Evolutionary conservation across 2,797 vertebrate species (phyloP).

Genomic region (Fringilla coelebs): DNA sequence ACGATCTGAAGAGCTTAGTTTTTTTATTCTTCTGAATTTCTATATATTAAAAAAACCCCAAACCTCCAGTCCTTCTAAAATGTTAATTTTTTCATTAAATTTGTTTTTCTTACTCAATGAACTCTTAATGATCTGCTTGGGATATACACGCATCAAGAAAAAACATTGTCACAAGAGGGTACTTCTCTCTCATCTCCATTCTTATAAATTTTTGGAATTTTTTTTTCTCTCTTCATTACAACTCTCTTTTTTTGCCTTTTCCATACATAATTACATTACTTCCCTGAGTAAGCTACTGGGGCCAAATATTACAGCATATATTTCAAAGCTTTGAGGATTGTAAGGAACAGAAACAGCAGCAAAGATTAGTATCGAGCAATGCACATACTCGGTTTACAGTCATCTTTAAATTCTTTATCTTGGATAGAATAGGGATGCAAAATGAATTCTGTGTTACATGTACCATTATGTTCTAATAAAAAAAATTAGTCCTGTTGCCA

Average conservation of each 20-base stretch:
- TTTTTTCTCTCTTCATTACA: neutral
- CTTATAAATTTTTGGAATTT: neutral
- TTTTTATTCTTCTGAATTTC: neutral
- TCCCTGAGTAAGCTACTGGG: neutral
- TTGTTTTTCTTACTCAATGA: neutral
- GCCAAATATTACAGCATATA: neutral
- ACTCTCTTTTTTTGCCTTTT: neutral
- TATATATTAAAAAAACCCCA: neutral
- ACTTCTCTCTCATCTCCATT: neutral
- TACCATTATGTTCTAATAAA: neutral
- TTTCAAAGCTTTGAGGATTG: neutral
- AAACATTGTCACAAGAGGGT: neutral
- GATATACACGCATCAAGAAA: neutral
- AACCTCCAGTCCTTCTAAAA: neutral
- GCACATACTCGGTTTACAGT: neutral
- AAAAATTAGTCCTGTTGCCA: neutral
- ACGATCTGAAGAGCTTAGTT: neutral
- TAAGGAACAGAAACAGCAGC: neutral
- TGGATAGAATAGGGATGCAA: neutral
- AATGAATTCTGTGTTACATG: neutral
- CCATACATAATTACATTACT: neutral
- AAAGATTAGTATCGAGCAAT: rapidly evolving
- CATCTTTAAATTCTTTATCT: neutral
- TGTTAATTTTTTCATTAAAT: neutral
- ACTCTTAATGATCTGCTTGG: neutral